Percentiles rank a stretch among this genome's conserved stretches.
phyloP scores from a whole-genome alignment of 2,113 vertebrate species.

The Alaudala cheleensis region DNA sequence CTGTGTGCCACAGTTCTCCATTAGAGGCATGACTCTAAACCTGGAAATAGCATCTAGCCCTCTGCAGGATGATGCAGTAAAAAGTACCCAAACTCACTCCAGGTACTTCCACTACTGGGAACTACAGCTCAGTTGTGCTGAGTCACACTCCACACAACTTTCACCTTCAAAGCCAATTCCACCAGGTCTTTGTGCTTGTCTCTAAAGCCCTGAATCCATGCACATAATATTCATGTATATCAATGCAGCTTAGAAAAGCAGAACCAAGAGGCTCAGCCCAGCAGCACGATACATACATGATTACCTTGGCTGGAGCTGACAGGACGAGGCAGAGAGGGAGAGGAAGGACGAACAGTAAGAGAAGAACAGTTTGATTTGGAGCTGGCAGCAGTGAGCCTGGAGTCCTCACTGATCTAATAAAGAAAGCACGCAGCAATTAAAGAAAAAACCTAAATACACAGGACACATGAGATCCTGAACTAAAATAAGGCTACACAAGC shows the following conservation, averaged over 20 bases:
- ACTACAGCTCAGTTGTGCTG: background rate
- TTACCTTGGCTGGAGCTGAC: slow-evolving; percentile 98
- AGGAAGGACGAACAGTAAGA: slow-evolving; percentile 74
- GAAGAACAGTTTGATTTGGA: slow-evolving; percentile 77
- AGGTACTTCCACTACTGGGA: background rate
- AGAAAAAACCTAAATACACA: background rate
- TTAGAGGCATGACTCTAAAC: background rate
- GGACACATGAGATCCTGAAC: background rate
- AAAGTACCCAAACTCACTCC: background rate
- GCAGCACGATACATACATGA: slow-evolving; percentile 84
- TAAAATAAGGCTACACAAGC: background rate
- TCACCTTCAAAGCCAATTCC: background rate
- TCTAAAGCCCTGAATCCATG: background rate
- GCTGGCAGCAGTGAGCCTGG: slow-evolving; percentile 78
- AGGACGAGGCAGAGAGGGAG: slow-evolving; percentile 84
- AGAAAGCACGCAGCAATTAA: slow-evolving; percentile 69
- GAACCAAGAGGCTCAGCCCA: slow-evolving; percentile 70
- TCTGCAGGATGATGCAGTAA: background rate
- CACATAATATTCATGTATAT: slow-evolving; percentile 61
- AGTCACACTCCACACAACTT: background rate
- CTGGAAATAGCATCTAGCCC: background rate
- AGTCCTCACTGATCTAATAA: slow-evolving; percentile 91
- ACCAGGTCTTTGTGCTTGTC: background rate
- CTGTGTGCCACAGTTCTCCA: background rate
- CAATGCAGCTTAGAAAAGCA: slow-evolving; percentile 69